Conservation (phyloP, 1,140 invertebrate species). For the Holcopasites calliopsidis region DNA sequence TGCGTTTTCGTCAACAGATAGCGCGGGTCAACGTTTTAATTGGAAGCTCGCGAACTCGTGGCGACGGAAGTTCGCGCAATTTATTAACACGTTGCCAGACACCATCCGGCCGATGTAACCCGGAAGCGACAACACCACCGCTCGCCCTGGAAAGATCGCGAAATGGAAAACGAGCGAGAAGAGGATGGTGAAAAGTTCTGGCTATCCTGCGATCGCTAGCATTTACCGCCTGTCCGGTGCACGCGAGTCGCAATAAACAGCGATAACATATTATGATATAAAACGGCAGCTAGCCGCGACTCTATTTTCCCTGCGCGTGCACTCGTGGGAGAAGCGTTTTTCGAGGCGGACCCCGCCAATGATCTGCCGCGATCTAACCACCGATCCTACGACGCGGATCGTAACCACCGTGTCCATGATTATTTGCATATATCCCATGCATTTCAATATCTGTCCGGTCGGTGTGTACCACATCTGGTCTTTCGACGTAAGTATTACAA, state of each 20-base stretch:
- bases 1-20: constrained; percentile 23
- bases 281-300: neutral
- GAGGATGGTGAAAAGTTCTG: neutral
- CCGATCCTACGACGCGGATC: neutral
- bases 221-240: neutral
- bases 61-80: neutral
- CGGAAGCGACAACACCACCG: no score
- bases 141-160: no score
- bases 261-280: constrained; percentile 20
- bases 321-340: constrained; percentile 4
- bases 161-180: neutral
- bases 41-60: constrained; percentile 30
- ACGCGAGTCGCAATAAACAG: constrained; percentile 15
- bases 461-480: constrained; percentile 48
- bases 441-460: constrained; percentile 56
- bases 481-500: constrained; percentile 48
- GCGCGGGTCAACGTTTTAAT: constrained; percentile 45
- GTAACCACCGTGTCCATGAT: constrained; percentile 33
- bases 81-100: constrained; percentile 8
- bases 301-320: neutral
- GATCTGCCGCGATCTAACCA: neutral
- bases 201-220: neutral
- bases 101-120: no score
- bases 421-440: constrained; percentile 56
- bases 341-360: neutral